Evolutionary conservation across 2,797 vertebrate species (phyloP).

Genomic region (Diceros bicornis): DNA sequence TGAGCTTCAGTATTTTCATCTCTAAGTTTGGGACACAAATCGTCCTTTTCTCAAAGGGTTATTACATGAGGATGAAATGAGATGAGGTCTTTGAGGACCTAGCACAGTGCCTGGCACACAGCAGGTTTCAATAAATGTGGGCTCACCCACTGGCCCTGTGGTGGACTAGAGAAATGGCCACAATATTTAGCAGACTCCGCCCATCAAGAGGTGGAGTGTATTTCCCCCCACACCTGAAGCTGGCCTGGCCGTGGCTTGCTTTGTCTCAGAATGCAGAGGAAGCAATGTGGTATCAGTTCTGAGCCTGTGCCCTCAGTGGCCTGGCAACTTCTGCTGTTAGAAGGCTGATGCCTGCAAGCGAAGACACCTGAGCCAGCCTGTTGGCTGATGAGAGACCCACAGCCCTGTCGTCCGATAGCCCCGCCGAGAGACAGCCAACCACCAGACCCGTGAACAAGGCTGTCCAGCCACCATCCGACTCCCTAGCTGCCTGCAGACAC

Average conservation of each 20-base stretch:
- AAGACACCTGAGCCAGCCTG: not conserved
- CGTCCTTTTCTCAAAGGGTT: not conserved
- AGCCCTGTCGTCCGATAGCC: not conserved
- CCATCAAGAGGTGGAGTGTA: not conserved
- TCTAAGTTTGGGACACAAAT: not conserved
- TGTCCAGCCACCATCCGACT: not conserved
- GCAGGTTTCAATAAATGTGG: not conserved
- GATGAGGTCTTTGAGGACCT: not conserved
- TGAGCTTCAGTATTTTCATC: not conserved
- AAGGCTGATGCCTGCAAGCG: not conserved
- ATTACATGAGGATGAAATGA: not conserved
- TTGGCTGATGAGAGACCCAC: not conserved
- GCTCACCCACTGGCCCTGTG: not conserved
- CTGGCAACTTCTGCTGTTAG: not conserved
- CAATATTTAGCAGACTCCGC: not conserved
- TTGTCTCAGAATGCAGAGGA: not conserved
- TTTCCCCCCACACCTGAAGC: not conserved
- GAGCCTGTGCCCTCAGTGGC: not conserved
- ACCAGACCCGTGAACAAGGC: not conserved
- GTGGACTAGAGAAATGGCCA: not conserved
- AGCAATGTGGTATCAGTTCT: fast-evolving
- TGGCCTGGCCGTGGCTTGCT: not conserved
- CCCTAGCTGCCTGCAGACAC: not conserved
- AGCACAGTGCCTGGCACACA: not conserved
- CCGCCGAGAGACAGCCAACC: not conserved